A percentile compares a stretch with the other conserved stretches of the same genome.
These are phyloP conservation scores for Vanessa atalanta DNA, from an alignment of 1,140 invertebrate genomes.

Conservation along the genomic window DNA sequence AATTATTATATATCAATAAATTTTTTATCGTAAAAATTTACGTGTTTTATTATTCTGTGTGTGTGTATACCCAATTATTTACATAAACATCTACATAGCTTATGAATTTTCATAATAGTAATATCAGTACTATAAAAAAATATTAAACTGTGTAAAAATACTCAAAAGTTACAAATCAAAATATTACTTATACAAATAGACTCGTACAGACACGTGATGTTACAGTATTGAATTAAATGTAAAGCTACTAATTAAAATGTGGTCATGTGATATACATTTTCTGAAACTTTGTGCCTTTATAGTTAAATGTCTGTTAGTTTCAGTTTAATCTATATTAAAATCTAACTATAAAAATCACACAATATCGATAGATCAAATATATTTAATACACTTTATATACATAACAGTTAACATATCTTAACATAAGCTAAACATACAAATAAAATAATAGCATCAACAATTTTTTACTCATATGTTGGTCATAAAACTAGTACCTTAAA, in stretches of 20 bases:
- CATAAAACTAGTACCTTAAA: too few relatives aligned
- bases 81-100: slow-evolving; percentile 22
- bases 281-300: too few relatives aligned
- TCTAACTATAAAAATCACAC: neutral
- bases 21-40: slow-evolving; percentile 72
- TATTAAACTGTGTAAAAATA: too few relatives aligned
- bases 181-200: too few relatives aligned
- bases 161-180: too few relatives aligned
- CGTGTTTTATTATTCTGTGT: slow-evolving; percentile 35
- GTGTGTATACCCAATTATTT: slow-evolving; percentile 24
- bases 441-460: neutral
- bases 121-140: too few relatives aligned
- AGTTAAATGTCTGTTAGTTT: too few relatives aligned
- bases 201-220: too few relatives aligned
- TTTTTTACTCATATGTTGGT: too few relatives aligned
- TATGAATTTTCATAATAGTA: neutral
- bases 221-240: too few relatives aligned
- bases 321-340: neutral
- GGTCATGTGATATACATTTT: too few relatives aligned
- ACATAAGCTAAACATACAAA: neutral
- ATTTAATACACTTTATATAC: neutral
- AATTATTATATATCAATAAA: slow-evolving; percentile 78
- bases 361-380: neutral
- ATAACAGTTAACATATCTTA: neutral
- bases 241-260: too few relatives aligned